Percentiles rank a stretch among this genome's conserved stretches.
Conservation (phyloP, 1,140 invertebrate genomes). For the Probaryconus sp. region DNA sequence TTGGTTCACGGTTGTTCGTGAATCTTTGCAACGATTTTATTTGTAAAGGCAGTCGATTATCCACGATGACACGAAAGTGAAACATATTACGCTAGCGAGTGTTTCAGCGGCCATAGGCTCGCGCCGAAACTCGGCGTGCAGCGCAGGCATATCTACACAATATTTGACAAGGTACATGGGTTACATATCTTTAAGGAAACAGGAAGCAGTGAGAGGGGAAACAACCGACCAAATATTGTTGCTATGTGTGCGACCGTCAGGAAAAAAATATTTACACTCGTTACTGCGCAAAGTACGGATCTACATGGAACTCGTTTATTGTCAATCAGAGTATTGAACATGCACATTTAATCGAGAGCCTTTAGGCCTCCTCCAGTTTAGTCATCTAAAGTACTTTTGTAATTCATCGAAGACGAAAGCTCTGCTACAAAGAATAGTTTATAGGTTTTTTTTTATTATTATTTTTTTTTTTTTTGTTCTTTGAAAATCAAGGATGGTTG, state of each 20-base stretch:
- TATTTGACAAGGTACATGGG: constrained; percentile 64
- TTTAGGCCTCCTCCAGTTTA: constrained; percentile 12
- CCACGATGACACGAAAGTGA: constrained; percentile 56
- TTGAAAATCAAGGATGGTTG: constrained; percentile 6
- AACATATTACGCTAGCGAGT: constrained; percentile 65
- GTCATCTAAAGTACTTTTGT: constrained; percentile 39
- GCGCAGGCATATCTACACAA: constrained; percentile 67
- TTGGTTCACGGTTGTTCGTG: not conserved
- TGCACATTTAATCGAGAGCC: constrained; percentile 31
- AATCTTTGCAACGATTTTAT: not conserved
- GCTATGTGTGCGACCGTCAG: constrained; percentile 58
- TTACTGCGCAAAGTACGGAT: constrained; percentile 48
- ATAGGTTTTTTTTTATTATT: constrained; percentile 26
- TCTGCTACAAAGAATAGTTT: constrained; percentile 35
- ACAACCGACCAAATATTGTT: constrained; percentile 60
- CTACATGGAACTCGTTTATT: constrained; percentile 54
- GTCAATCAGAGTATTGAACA: constrained; percentile 30
- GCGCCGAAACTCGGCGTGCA: constrained; percentile 66
- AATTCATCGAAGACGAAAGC: constrained; percentile 40
- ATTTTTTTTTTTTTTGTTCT: no score
- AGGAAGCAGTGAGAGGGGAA: constrained; percentile 59
- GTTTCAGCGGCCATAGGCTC: constrained; percentile 65
- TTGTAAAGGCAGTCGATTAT: constrained; percentile 14
- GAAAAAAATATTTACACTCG: constrained; percentile 58
- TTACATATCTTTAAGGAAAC: constrained; percentile 58